phyloP scores from a whole-genome alignment of 2,113 vertebrate species.

The Kryptolebias marmoratus region DNA sequence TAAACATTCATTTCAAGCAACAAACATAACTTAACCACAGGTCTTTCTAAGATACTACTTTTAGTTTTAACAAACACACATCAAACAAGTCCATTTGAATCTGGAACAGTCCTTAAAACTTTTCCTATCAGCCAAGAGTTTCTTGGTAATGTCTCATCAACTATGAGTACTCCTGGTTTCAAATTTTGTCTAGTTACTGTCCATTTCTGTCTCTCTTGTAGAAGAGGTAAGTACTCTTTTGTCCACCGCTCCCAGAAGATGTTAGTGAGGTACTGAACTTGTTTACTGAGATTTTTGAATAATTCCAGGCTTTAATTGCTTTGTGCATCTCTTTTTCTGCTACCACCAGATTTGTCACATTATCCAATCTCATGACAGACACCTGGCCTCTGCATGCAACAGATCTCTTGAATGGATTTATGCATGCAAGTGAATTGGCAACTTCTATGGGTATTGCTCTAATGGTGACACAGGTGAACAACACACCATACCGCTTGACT shows the following conservation, averaged over 20 bases:
- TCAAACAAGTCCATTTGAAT: background rate
- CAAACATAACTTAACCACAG: background rate
- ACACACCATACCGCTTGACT: background rate
- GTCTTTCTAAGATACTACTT: background rate
- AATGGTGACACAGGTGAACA: background rate
- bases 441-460: background rate
- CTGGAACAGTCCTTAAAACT: background rate
- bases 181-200: background rate
- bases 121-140: constrained; percentile 3
- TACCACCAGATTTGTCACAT: background rate
- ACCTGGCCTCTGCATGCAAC: background rate
- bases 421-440: background rate
- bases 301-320: background rate
- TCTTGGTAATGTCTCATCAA: background rate
- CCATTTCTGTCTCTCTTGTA: background rate
- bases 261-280: too few relatives aligned
- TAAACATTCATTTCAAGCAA: background rate
- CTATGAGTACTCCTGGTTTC: background rate
- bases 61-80: background rate
- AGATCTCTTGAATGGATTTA: constrained; percentile 2
- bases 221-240: too few relatives aligned
- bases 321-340: background rate
- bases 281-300: background rate
- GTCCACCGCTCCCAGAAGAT: too few relatives aligned
- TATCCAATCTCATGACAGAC: background rate